Evolutionary conservation across 2,888 invertebrate species (phyloP).

Genomic region (Neria commutata): DNA sequence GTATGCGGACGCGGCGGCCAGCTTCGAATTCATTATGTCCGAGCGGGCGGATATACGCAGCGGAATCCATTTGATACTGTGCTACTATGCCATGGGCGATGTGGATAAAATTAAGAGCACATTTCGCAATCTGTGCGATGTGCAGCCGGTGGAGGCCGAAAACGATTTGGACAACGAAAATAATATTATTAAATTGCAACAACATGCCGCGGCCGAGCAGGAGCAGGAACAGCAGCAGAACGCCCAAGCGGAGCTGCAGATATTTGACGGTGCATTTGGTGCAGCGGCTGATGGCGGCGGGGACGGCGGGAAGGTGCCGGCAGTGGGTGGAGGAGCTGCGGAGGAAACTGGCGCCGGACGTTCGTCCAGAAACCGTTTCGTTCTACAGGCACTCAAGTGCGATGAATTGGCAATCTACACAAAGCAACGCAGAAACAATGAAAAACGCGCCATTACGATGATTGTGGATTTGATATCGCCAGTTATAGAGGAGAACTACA

Average conservation of each 20-base stretch:
- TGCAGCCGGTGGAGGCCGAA: conserved; percentile 65
- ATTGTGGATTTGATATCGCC: conserved; percentile 90
- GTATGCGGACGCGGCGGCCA: conserved; percentile 93
- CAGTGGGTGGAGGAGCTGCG: background rate
- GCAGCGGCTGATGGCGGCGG: background rate
- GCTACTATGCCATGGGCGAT: conserved; percentile 88
- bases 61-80: conserved; percentile 86
- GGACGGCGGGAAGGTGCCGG: background rate
- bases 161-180: conserved; percentile 74
- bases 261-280: conserved; percentile 37
- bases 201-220: conserved; percentile 44
- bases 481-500: conserved; percentile 74
- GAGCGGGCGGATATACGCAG: conserved; percentile 90
- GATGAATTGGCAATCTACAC: conserved; percentile 79
- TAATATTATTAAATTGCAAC: conserved; percentile 75
- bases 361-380: conserved; percentile 65
- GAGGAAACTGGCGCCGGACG: background rate
- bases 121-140: conserved; percentile 87
- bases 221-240: conserved; percentile 28
- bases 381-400: conserved; percentile 77
- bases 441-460: conserved; percentile 82
- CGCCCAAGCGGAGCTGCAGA: conserved; percentile 37
- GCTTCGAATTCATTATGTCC: conserved; percentile 97
- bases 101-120: conserved; percentile 91
- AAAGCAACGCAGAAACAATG: conserved; percentile 72